phyloP scores from a whole-genome alignment of 2,113 vertebrate genomes.

The Balaenoptera acutorostrata region DNA sequence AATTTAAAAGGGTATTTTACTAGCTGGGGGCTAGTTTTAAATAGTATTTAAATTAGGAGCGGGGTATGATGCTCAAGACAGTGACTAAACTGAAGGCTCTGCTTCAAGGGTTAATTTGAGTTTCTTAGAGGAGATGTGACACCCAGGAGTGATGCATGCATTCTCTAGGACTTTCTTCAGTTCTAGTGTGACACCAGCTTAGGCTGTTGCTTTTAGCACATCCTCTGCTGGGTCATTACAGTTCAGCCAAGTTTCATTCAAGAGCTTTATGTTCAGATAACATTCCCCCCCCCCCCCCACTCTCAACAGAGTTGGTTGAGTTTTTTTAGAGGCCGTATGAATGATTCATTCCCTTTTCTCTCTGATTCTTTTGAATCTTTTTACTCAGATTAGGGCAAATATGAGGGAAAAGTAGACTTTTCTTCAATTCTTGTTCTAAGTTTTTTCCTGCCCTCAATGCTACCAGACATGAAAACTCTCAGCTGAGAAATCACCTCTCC shows the following conservation, averaged over 20 bases:
- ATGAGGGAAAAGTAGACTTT: constrained; percentile 45
- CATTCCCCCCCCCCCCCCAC: not conserved
- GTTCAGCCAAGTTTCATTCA: not conserved
- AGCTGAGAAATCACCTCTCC: constrained; percentile 28
- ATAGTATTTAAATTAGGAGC: not conserved
- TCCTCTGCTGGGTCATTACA: not conserved
- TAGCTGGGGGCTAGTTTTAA: not conserved
- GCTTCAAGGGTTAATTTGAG: constrained; percentile 11
- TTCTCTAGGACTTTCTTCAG: not conserved
- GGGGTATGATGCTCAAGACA: not conserved
- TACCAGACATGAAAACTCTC: constrained; percentile 30
- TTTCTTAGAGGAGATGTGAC: not conserved
- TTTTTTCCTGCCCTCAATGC: constrained; percentile 20
- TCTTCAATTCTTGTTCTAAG: constrained; percentile 49
- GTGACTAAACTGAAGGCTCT: not conserved
- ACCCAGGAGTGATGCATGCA: not conserved
- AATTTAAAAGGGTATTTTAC: not conserved
- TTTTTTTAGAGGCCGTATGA: constrained; percentile 55
- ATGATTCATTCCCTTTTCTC: constrained; percentile 59
- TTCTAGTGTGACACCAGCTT: not conserved
- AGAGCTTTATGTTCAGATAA: constrained; percentile 11
- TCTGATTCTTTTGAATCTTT: constrained; percentile 32
- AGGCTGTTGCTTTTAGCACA: constrained; percentile 38
- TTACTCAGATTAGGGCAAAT: constrained; percentile 53
- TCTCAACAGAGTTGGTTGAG: constrained; percentile 9